These are phyloP conservation scores for Takifugu flavidus DNA, from an alignment of 2,113 vertebrate genomes.

Conservation along the genomic window DNA sequence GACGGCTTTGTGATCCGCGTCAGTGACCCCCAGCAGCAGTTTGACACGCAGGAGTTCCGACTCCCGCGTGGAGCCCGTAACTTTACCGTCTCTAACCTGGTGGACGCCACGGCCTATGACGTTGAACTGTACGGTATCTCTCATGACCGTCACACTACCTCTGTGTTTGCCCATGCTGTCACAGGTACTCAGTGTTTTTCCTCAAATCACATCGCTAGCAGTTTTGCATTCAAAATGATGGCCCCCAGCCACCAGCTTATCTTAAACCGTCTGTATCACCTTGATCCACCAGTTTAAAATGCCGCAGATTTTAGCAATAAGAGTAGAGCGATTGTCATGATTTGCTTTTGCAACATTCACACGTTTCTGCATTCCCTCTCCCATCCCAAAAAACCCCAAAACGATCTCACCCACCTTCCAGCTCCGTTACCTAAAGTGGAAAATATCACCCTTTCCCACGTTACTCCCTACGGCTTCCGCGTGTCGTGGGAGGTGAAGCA, in stretches of 20 bases:
- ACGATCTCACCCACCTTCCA: slow-evolving; percentile 66
- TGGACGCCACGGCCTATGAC: slow-evolving; percentile 73
- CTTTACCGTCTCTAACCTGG: slow-evolving; percentile 63
- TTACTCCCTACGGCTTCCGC: slow-evolving; percentile 83
- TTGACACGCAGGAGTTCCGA: slow-evolving; percentile 70
- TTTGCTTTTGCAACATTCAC: slow-evolving; percentile 70
- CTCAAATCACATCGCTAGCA: neutral
- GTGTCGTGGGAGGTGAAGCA: slow-evolving; percentile 69
- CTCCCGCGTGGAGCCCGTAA: slow-evolving; percentile 52
- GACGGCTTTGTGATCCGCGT: slow-evolving; percentile 73
- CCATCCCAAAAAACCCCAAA: slow-evolving; percentile 26
- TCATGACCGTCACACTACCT: slow-evolving; percentile 67
- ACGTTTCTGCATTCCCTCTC: slow-evolving; percentile 55
- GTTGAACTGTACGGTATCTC: slow-evolving; percentile 74
- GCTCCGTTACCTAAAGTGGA: slow-evolving; percentile 90
- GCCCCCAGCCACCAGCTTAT: too few relatives aligned
- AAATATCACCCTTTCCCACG: slow-evolving; percentile 89
- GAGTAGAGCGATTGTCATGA: neutral
- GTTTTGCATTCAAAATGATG: neutral
- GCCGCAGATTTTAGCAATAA: too few relatives aligned
- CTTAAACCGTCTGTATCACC: too few relatives aligned
- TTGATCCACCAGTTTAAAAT: too few relatives aligned
- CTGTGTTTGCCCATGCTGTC: slow-evolving; percentile 63
- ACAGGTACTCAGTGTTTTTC: slow-evolving; percentile 75
- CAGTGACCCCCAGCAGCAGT: slow-evolving; percentile 70